A percentile compares a stretch with the other conserved stretches of the same genome.
Evolutionary conservation across 2,113 vertebrate genomes (phyloP).

Genomic region (Serilophus lunatus): DNA sequence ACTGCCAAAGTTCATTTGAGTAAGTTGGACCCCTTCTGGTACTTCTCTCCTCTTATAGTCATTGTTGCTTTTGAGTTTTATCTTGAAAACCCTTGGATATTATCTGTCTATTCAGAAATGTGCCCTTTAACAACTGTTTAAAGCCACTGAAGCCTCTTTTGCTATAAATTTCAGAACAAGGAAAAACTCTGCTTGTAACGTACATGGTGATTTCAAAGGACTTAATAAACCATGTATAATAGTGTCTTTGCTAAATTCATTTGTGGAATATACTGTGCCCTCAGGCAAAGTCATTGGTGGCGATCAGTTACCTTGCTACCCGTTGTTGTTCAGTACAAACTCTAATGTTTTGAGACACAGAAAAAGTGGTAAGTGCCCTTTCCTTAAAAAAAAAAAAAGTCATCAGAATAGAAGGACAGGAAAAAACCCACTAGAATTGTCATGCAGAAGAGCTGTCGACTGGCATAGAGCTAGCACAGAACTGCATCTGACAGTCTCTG

Average conservation of each 20-base stretch:
- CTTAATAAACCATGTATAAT: neutral
- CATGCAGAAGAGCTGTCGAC: neutral
- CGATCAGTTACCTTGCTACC: neutral
- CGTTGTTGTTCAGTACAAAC: neutral
- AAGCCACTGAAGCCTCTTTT: neutral
- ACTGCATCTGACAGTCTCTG: neutral
- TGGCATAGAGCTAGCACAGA: neutral
- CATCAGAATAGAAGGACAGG: neutral
- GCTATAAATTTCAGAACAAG: neutral
- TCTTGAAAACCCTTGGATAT: neutral
- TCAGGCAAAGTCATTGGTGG: neutral
- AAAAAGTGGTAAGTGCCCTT: neutral
- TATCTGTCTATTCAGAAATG: neutral
- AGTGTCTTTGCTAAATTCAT: neutral
- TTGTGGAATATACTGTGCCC: neutral
- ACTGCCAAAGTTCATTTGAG: neutral
- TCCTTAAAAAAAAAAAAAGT: accelerated
- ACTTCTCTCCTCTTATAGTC: neutral
- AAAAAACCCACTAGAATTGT: neutral
- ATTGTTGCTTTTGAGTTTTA: neutral
- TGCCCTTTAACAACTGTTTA: neutral
- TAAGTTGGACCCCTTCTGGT: neutral
- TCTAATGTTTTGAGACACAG: neutral
- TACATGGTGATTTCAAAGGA: neutral
- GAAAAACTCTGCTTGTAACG: neutral